These are phyloP conservation scores for Drosophila merina DNA, from an alignment of 2,888 invertebrate species.

Conservation along the genomic window DNA sequence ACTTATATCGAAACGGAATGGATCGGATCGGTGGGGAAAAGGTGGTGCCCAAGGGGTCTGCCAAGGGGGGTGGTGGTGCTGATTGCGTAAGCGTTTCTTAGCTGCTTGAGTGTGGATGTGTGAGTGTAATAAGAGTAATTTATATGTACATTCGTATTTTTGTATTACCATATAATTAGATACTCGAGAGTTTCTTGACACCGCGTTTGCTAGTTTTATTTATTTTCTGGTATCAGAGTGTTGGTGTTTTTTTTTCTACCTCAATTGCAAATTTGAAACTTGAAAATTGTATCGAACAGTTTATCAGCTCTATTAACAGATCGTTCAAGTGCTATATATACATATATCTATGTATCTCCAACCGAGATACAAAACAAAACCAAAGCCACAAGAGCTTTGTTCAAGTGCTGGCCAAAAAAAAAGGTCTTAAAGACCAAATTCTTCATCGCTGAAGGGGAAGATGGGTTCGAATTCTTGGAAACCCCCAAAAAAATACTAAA, in stretches of 20 bases:
- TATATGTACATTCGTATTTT: conserved; percentile 77
- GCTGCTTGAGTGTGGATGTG: conserved; percentile 6
- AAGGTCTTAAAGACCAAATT: conserved; percentile 25
- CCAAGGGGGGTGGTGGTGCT: conserved; percentile 1
- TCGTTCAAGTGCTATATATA: conserved; percentile 64
- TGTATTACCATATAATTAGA: conserved; percentile 78
- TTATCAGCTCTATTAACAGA: conserved; percentile 78
- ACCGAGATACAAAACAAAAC: not conserved
- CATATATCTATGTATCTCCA: conserved; percentile 6
- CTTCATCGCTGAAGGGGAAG: conserved; percentile 24
- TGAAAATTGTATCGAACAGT: conserved; percentile 71
- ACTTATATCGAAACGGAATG: conserved; percentile 40
- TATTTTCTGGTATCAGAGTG: conserved; percentile 33
- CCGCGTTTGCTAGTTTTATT: conserved; percentile 33
- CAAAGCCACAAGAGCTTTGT: conserved; percentile 23
- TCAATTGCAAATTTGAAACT: conserved; percentile 37
- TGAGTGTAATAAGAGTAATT: conserved; percentile 74
- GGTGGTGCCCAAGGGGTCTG: not conserved
- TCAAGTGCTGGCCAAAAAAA: conserved; percentile 30
- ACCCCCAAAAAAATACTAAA: conserved; percentile 23
- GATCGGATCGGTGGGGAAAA: not conserved
- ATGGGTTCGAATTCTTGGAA: conserved; percentile 23
- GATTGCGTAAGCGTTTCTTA: conserved; percentile 42
- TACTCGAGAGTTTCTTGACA: conserved; percentile 75
- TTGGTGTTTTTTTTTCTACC: conserved; percentile 3